Evolutionary conservation across 2,113 vertebrate species (phyloP).

Genomic region (Leptosomus discolor): DNA sequence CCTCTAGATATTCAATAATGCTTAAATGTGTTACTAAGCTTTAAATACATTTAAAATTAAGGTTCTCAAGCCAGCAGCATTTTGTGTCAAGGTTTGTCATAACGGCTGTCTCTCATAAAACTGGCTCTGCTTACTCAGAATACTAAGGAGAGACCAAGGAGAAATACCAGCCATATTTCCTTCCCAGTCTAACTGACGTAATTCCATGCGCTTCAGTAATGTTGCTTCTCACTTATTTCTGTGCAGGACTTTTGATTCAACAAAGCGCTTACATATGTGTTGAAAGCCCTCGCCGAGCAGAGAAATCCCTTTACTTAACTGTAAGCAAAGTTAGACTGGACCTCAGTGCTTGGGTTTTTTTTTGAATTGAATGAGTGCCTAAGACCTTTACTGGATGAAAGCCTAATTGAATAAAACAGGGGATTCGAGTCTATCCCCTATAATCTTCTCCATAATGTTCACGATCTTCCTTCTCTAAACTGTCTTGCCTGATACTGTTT

Average conservation of each 20-base stretch:
- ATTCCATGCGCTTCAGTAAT: not conserved
- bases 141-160: not conserved
- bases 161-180: not conserved
- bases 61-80: not conserved
- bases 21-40: not conserved
- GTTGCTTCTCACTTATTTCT: not conserved
- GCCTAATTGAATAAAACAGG: conserved; percentile 28
- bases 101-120: not conserved
- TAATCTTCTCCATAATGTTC: conserved; percentile 22
- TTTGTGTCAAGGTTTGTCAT: not conserved
- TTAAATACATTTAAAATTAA: not conserved
- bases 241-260: not conserved
- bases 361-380: not conserved
- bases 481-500: conserved; percentile 17
- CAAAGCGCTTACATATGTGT: not conserved
- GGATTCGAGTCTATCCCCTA: not conserved
- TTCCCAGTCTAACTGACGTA: not conserved
- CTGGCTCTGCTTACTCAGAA: not conserved
- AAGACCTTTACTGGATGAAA: not conserved
- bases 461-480: conserved; percentile 11
- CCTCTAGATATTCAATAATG: not conserved
- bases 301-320: not conserved
- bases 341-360: accelerated
- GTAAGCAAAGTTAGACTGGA: not conserved
- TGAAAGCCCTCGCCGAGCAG: not conserved